Conservation (phyloP, 2,888 invertebrate species). For the Trachelus iudaicus region DNA sequence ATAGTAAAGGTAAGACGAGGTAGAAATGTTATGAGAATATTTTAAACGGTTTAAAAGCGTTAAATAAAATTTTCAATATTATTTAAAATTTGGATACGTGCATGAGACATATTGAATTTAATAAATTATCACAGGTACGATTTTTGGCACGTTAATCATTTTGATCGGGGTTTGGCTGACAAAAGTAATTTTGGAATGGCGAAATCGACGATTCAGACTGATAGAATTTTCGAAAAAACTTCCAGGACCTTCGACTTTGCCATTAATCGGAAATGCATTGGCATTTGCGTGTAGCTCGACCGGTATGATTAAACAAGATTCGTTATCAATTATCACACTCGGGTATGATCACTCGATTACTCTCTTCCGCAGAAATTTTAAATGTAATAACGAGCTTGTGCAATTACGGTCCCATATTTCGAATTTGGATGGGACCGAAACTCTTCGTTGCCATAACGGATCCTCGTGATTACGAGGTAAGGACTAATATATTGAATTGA, state of each 20-base stretch:
- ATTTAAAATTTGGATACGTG: background rate
- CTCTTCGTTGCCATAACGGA: constrained; percentile 34
- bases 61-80: background rate
- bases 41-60: background rate
- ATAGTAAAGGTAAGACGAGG: background rate
- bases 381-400: constrained; percentile 24
- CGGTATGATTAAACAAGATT: constrained; percentile 23
- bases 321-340: background rate
- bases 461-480: constrained; percentile 37
- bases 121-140: background rate
- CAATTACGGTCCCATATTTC: constrained; percentile 31
- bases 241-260: constrained; percentile 36
- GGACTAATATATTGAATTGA: no score
- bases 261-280: constrained; percentile 39
- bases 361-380: constrained; percentile 27
- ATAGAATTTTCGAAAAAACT: constrained; percentile 29
- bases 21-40: background rate
- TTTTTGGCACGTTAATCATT: constrained; percentile 1
- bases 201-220: constrained; percentile 19
- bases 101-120: background rate
- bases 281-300: constrained; percentile 33
- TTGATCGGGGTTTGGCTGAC: constrained; percentile 17
- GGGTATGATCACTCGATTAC: background rate
- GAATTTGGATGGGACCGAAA: constrained; percentile 41
- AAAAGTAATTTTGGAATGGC: constrained; percentile 25